A percentile compares a stretch with the other conserved stretches of the same genome.
Conservation (phyloP, 2,797 vertebrate species). For the Melanogrammus aeglefinus region DNA sequence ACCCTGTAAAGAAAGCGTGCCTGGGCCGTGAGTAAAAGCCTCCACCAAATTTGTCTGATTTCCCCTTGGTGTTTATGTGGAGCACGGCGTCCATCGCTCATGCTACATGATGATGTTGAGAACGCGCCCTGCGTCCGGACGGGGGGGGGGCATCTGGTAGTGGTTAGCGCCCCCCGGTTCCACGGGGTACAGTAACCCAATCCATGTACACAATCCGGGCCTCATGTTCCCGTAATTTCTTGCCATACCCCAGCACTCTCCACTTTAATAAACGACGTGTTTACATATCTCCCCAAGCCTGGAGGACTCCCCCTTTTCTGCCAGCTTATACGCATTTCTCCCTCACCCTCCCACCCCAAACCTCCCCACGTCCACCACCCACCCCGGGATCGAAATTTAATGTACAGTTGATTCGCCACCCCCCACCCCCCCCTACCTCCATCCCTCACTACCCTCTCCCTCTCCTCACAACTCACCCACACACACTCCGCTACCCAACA, state of each 20-base stretch:
- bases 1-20: not conserved
- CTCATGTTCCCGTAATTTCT: conserved; percentile 55
- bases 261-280: conserved; percentile 61
- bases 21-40: not conserved
- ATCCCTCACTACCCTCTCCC: conserved; percentile 47
- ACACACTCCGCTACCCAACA: conserved; percentile 54
- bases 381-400: conserved; percentile 22
- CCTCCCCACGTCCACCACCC: conserved; percentile 8
- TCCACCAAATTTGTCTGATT: conserved; percentile 28
- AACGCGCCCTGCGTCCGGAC: conserved; percentile 43
- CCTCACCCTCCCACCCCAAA: conserved; percentile 3
- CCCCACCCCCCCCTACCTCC: conserved; percentile 46
- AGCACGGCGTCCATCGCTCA: conserved; percentile 58
- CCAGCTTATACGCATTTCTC: conserved; percentile 27
- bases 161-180: conserved; percentile 54
- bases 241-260: conserved; percentile 50
- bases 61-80: conserved; percentile 52
- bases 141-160: conserved; percentile 60
- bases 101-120: conserved; percentile 59
- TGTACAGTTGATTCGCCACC: conserved; percentile 43
- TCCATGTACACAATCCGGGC: conserved; percentile 59
- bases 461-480: not conserved
- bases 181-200: conserved; percentile 66
- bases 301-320: conserved; percentile 39
- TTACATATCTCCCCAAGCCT: conserved; percentile 58